Percentiles rank a stretch among this genome's conserved stretches.
phyloP scores from a whole-genome alignment of 2,888 invertebrate genomes.

The Clivina fossor region DNA sequence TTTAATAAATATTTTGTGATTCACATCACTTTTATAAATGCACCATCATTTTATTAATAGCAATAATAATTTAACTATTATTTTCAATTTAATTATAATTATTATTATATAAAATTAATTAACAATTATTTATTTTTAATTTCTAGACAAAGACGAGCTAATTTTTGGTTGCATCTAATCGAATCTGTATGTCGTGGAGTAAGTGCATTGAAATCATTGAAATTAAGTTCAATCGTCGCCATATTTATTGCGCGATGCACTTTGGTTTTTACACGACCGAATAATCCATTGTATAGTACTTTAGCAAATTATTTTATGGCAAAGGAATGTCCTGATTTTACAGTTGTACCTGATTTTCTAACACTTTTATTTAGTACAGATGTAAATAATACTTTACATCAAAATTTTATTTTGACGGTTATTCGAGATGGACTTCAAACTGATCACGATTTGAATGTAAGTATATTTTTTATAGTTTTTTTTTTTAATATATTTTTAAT shows the following conservation, averaged over 20 bases:
- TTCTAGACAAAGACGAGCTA: slow-evolving; percentile 45
- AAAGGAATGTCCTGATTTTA: slow-evolving; percentile 74
- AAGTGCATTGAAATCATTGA: slow-evolving; percentile 47
- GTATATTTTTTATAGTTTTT: background rate
- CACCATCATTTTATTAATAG: too few species aligned
- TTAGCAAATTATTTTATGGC: slow-evolving; percentile 75
- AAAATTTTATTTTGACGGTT: slow-evolving; percentile 77
- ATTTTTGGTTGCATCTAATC: slow-evolving; percentile 68
- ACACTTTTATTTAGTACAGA: slow-evolving; percentile 81
- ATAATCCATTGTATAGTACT: slow-evolving; percentile 73
- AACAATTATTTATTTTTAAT: slow-evolving; percentile 42
- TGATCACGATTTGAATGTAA: slow-evolving; percentile 70
- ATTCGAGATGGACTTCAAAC: slow-evolving; percentile 76
- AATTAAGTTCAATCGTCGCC: slow-evolving; percentile 55
- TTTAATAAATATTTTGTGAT: too few species aligned
- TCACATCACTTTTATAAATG: too few species aligned
- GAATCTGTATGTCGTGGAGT: slow-evolving; percentile 68
- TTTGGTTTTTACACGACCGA: slow-evolving; percentile 72
- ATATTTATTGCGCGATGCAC: slow-evolving; percentile 72
- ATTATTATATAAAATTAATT: background rate
- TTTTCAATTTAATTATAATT: too few species aligned
- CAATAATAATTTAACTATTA: too few species aligned
- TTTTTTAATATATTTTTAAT: background rate
- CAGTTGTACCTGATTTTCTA: slow-evolving; percentile 84
- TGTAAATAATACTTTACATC: slow-evolving; percentile 66